Base-by-base conservation (phyloP, 2,797 vertebrate genomes). In the Vireo griseus region DNA sequence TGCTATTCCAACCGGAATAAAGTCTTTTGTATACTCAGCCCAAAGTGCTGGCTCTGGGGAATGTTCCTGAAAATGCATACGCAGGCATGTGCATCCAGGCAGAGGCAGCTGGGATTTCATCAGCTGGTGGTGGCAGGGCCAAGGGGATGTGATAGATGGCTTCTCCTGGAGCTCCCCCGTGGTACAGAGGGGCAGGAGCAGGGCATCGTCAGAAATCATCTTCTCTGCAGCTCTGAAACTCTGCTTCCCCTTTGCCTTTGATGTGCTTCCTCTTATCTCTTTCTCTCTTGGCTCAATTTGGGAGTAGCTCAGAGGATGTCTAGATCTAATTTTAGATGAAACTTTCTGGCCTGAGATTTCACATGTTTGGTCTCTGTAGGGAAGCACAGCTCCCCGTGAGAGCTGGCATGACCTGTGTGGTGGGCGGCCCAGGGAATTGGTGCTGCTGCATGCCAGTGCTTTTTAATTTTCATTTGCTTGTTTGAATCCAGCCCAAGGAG, bases 301-400 rank as follows among this genome's bases (percentile, higher is more conserved):
- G 44, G 77, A 91, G 81, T 35, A n/a, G n/a, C 74, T 93, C 74
- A 59, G 91, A 55, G 69, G 62, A 86, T n/a, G 59, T 28, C 45
- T 66, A 86, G 77, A 73, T 93, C 74, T 91, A 72, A 93, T 88
- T 96, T 92, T 63, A 92, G 84, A 74, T 85, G 65, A 73, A 91
- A 37, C 50, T 2, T 91, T 69, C 81, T 69, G 57, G 74, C 48
- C 63, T 61, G 52, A 78, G 63, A 39, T 69, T 61, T 89, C 72
- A 16, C 26, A 17, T 6, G 2, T 42, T 73, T 79, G 26, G 26
- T 90, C 63, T 91, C 68, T 10, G 6, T 44, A 48, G 63, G 78
- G 65, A 57, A 16, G 33, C 25, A 1, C 0, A 0, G 63, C 54
- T 81, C 54, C 76, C 54, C 0, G 0, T 18, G 73, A 61, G 88